Conservation (phyloP, 2,113 vertebrate genomes). For the Entelurus aequoreus region DNA sequence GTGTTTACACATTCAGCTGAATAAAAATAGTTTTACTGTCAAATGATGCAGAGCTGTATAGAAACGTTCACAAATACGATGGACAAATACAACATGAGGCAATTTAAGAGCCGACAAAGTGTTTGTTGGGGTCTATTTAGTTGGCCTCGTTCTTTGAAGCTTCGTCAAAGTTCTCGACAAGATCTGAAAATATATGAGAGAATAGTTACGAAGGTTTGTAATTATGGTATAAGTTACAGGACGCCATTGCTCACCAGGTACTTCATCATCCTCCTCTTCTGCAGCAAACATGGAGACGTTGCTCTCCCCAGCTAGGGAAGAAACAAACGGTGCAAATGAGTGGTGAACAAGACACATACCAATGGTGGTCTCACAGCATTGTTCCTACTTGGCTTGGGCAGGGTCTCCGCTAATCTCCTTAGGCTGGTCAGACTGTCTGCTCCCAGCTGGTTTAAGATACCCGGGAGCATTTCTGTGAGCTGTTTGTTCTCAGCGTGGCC, state of each 20-base stretch:
- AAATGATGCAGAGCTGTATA: conserved; percentile 14
- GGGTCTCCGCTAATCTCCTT: conserved; percentile 88
- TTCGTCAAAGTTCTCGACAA: conserved; percentile 97
- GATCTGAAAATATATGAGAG: conserved; percentile 69
- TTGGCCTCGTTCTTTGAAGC: conserved; percentile 94
- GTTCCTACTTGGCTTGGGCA: conserved; percentile 83
- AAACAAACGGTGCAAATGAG: not conserved
- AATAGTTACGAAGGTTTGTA: not conserved
- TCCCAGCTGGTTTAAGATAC: conserved; percentile 93
- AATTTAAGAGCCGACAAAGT: conserved; percentile 1
- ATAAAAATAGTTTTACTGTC: conserved; percentile 28
- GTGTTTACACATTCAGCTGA: conserved; percentile 36
- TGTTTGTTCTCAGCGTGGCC: conserved; percentile 97
- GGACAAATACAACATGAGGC: conserved; percentile 12
- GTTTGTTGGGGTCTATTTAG: conserved; percentile 47
- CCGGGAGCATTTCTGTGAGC: conserved; percentile 96
- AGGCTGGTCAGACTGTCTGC: conserved; percentile 94
- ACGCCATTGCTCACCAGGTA: conserved; percentile 80
- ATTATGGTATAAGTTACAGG: not conserved
- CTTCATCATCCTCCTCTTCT: conserved; percentile 94
- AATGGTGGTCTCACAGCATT: not conserved
- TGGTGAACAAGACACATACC: conserved; percentile 7
- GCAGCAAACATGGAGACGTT: conserved; percentile 84
- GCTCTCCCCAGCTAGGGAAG: conserved; percentile 79
- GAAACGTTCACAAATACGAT: conserved; percentile 13